Percentiles rank a stretch among this genome's conserved stretches.
Evolutionary conservation across 2,113 vertebrate genomes (phyloP).

Genomic region (Tachycineta bicolor): DNA sequence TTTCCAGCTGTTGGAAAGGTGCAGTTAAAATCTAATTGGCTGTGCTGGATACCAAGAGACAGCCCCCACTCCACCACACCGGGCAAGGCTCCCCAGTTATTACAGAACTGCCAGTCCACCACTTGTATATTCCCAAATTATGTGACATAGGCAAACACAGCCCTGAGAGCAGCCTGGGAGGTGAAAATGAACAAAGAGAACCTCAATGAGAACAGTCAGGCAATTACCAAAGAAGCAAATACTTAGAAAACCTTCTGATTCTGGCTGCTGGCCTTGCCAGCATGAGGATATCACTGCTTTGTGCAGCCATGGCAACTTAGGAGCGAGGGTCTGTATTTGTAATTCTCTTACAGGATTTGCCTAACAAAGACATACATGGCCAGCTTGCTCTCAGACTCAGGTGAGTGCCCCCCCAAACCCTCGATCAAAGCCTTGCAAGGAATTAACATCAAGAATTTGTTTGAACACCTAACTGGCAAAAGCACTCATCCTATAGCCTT

Average conservation of each 20-base stretch:
- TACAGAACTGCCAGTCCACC: neutral
- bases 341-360: neutral
- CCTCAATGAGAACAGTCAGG: neutral
- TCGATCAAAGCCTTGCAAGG: neutral
- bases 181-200: neutral
- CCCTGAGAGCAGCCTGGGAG: neutral
- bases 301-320: neutral
- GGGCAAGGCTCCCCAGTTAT: neutral
- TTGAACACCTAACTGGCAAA: neutral
- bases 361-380: neutral
- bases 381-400: neutral
- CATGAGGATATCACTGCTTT: fast-evolving
- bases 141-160: neutral
- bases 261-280: neutral
- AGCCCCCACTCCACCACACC: fast-evolving
- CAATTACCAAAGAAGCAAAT: neutral
- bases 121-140: neutral
- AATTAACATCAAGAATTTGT: neutral
- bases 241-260: neutral
- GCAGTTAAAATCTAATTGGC: neutral
- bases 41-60: neutral
- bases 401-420: neutral
- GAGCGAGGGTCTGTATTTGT: neutral
- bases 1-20: neutral
- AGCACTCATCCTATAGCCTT: neutral